A percentile compares a stretch with the other conserved stretches of the same genome.
These are phyloP conservation scores for Trachelipus rathkii DNA, from an alignment of 1,140 invertebrate genomes.

Conservation along the genomic window DNA sequence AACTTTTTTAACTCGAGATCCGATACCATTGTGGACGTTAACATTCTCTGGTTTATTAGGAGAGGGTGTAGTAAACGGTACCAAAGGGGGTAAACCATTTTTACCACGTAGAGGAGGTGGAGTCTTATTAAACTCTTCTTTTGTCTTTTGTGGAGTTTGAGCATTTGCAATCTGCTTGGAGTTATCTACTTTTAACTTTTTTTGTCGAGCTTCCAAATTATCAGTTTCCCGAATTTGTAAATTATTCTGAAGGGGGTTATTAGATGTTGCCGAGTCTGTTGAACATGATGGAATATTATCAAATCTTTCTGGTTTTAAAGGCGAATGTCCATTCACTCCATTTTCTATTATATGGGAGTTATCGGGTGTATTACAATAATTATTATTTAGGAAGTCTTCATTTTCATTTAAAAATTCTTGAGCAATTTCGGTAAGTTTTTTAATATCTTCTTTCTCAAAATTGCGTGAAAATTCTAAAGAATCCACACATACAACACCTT, in stretches of 20 bases:
- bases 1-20: too few relatives aligned
- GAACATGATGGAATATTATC: not conserved
- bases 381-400: not conserved
- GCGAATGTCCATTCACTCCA: not conserved
- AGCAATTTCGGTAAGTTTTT: not conserved
- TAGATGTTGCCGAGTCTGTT: not conserved
- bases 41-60: not conserved
- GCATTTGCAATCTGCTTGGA: too few relatives aligned
- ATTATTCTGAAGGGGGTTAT: not conserved
- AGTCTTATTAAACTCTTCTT: not conserved
- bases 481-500: not conserved
- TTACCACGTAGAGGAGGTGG: not conserved
- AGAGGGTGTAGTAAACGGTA: not conserved
- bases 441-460: not conserved
- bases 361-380: not conserved
- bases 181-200: too few relatives aligned
- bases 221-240: not conserved
- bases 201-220: too few relatives aligned
- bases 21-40: not conserved
- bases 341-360: too few relatives aligned
- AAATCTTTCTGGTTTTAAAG: not conserved
- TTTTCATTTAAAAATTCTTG: not conserved
- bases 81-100: not conserved
- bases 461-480: not conserved
- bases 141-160: too few relatives aligned